Evolutionary conservation across 1,140 invertebrate genomes (phyloP).

Genomic region (Tetragonula clypearis): DNA sequence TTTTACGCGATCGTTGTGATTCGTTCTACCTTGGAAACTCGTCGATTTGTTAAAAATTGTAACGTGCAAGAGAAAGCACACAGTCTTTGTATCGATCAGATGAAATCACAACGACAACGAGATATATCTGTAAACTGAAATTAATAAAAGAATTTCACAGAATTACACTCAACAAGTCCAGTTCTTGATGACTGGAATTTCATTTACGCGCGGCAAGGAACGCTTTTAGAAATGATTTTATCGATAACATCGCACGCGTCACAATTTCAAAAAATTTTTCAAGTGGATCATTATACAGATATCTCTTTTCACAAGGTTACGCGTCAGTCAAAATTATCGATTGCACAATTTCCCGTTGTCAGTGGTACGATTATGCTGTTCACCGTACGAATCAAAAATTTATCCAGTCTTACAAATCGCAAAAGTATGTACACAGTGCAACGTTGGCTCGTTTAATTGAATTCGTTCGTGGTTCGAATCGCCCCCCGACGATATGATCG

Average conservation of each 20-base stretch:
- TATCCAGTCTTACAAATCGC: background rate
- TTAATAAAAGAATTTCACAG: background rate
- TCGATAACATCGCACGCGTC: background rate
- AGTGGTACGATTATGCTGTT: too few species aligned
- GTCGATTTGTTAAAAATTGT: background rate
- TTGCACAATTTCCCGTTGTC: too few species aligned
- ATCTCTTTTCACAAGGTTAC: too few species aligned
- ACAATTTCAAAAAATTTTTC: too few species aligned
- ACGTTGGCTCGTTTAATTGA: slow-evolving; percentile 17
- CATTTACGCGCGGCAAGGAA: too few species aligned
- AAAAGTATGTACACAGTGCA: background rate
- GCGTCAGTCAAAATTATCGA: too few species aligned
- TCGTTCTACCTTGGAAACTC: too few species aligned
- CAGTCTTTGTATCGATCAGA: background rate
- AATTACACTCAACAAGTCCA: too few species aligned
- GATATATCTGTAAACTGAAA: too few species aligned
- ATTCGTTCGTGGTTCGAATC: background rate
- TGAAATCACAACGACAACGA: background rate
- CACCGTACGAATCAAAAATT: background rate
- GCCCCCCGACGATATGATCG: background rate
- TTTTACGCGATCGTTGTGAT: too few species aligned
- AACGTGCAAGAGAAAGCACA: background rate
- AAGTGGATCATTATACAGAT: too few species aligned
- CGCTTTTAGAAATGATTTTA: background rate
- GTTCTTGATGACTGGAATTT: too few species aligned